phyloP scores from a whole-genome alignment of 2,797 vertebrate species.

The Cyclura pinguis region DNA sequence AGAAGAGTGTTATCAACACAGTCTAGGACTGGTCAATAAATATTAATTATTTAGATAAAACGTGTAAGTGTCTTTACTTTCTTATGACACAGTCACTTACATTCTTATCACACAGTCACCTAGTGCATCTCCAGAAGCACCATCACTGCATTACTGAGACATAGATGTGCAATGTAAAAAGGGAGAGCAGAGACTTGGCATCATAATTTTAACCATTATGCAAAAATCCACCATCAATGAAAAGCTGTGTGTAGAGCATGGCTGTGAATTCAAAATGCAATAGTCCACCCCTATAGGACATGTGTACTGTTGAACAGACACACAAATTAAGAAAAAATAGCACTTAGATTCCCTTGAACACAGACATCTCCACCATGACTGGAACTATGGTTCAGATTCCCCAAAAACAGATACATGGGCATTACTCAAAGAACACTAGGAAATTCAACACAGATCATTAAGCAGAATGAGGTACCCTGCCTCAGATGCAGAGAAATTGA shows the following conservation, averaged over 20 bases:
- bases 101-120: not conserved
- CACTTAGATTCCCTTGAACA: not conserved
- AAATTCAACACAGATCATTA: not conserved
- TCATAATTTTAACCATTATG: not conserved
- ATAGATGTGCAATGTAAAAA: not conserved
- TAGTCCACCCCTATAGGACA: not conserved
- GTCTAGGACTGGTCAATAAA: not conserved
- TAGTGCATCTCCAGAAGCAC: not conserved
- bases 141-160: not conserved
- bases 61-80: not conserved
- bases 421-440: not conserved
- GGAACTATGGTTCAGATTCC: not conserved
- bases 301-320: not conserved
- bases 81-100: not conserved
- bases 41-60: no score
- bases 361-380: not conserved
- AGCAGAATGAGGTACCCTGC: not conserved
- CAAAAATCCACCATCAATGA: not conserved
- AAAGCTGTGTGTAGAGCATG: not conserved
- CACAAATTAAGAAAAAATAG: not conserved
- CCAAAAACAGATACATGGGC: not conserved
- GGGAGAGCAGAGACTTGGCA: not conserved
- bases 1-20: not conserved
- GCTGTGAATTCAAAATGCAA: not conserved
- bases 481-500: not conserved